Evolutionary conservation across 2,113 vertebrate species (phyloP).

Genomic region (Vulpes lagopus): DNA sequence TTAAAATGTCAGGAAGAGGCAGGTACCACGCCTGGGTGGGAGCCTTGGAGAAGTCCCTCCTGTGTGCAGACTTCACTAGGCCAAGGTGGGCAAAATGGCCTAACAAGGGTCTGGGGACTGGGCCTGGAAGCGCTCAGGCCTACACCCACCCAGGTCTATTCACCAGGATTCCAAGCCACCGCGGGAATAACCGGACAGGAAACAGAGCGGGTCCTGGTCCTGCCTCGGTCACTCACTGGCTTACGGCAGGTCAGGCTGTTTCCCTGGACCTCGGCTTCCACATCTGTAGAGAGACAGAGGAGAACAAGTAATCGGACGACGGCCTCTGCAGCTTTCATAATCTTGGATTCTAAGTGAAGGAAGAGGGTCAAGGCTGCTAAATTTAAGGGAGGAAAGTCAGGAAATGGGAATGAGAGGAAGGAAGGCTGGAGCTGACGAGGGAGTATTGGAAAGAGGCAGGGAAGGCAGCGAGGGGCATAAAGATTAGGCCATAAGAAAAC

Average conservation of each 20-base stretch:
- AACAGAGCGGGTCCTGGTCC: not conserved
- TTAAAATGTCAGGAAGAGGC: constrained; percentile 8
- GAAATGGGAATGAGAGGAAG: not conserved
- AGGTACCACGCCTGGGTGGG: not conserved
- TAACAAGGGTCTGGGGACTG: not conserved
- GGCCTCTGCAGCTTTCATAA: not conserved
- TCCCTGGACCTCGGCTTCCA: not conserved
- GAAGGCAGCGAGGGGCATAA: not conserved
- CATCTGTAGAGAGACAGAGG: not conserved
- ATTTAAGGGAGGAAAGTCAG: not conserved
- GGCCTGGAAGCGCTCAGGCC: not conserved
- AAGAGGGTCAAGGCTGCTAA: not conserved
- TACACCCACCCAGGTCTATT: not conserved
- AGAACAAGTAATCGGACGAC: not conserved
- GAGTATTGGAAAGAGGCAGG: not conserved
- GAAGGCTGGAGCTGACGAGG: not conserved
- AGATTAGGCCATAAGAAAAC: not conserved
- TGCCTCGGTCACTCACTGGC: not conserved
- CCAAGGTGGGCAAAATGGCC: not conserved
- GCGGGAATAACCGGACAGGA: not conserved
- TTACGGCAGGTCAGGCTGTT: not conserved
- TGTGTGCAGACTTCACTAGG: not conserved
- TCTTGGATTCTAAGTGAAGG: not conserved
- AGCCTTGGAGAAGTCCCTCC: not conserved
- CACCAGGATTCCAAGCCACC: not conserved